phyloP scores from a whole-genome alignment of 2,797 vertebrate species.

The Calcarius lapponicus region DNA sequence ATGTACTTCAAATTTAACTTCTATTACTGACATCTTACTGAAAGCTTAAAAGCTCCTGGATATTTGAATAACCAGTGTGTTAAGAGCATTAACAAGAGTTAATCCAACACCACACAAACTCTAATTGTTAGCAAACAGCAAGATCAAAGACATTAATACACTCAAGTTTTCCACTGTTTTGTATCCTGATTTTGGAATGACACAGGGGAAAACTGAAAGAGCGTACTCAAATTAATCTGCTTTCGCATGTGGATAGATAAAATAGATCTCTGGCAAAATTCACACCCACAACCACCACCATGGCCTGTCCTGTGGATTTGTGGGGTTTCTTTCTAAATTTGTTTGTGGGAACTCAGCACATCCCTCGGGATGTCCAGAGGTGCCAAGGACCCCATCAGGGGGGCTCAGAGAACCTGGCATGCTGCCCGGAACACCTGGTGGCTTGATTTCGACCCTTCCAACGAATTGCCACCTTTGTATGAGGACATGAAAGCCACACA shows the following conservation, averaged over 20 bases:
- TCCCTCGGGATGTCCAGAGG: too few species aligned
- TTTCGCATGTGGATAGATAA: neutral
- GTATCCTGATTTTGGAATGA: neutral
- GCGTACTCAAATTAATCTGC: neutral
- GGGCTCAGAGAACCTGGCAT: too few species aligned
- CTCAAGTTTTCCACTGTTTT: neutral
- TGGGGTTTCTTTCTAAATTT: neutral
- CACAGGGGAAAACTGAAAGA: neutral
- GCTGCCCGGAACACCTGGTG: too few species aligned
- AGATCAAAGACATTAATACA: slow-evolving; percentile 3
- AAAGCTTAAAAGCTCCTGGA: slow-evolving; percentile 23
- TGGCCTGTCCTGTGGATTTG: neutral
- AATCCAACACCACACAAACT: slow-evolving; percentile 23
- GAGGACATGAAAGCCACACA: too few species aligned
- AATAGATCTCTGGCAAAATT: neutral
- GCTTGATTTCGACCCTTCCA: too few species aligned
- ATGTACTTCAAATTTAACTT: neutral
- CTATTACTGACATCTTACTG: neutral
- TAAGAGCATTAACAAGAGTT: slow-evolving; percentile 40
- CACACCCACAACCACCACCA: neutral
- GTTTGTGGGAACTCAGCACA: too few species aligned
- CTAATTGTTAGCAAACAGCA: neutral
- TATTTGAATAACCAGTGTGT: neutral
- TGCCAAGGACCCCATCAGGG: too few species aligned
- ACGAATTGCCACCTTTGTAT: too few species aligned